Evolutionary conservation across 2,797 vertebrate genomes (phyloP).

Genomic region (Chanos chanos): DNA sequence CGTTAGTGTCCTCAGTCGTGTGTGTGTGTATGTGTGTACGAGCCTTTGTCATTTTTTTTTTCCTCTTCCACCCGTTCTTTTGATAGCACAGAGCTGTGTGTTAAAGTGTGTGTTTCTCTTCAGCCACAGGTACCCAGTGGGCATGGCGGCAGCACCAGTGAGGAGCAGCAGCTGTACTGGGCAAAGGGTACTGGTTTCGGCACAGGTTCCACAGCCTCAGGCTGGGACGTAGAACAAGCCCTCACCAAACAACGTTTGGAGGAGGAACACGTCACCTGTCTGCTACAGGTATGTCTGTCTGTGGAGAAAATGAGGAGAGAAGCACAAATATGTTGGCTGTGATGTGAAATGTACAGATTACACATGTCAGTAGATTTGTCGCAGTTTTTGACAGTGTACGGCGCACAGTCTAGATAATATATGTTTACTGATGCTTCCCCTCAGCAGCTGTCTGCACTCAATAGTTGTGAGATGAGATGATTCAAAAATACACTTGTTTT

Average conservation of each 20-base stretch:
- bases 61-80: no score
- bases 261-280: constrained; percentile 96
- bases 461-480: no score
- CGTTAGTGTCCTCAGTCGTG: no score
- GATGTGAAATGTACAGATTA: no score
- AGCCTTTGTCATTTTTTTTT: neutral
- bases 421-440: no score
- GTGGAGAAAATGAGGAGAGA: no score
- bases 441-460: no score
- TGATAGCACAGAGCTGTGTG: neutral
- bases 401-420: no score
- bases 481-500: no score
- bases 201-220: constrained; percentile 98
- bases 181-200: constrained; percentile 98
- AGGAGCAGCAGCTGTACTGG: constrained; percentile 98
- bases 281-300: constrained; percentile 81
- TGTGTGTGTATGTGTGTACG: neutral
- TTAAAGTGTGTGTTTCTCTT: constrained; percentile 13
- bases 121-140: constrained; percentile 90
- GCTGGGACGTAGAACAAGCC: constrained; percentile 98
- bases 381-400: no score
- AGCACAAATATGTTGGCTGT: no score
- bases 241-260: constrained; percentile 95
- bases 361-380: no score
- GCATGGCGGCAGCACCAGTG: constrained; percentile 82